phyloP scores from a whole-genome alignment of 2,888 invertebrate genomes.

The Adelphocoris suturalis region DNA sequence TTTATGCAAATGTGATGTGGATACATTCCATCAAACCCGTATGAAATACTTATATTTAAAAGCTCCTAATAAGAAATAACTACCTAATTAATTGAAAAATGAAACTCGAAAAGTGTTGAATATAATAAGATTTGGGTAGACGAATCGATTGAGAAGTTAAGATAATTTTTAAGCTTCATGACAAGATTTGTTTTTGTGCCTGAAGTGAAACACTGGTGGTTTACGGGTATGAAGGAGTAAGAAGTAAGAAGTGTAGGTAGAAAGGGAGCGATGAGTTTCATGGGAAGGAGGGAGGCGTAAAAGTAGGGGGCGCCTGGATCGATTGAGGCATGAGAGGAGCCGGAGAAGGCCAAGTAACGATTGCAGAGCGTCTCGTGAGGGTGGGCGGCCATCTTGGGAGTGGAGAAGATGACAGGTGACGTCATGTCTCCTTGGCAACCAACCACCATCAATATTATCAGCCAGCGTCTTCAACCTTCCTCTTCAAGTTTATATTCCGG shows the following conservation, averaged over 20 bases:
- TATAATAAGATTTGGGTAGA: too few relatives aligned
- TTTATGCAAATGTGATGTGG: too few relatives aligned
- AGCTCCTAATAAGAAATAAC: too few relatives aligned
- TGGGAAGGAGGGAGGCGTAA: constrained; percentile 17
- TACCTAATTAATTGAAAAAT: too few relatives aligned
- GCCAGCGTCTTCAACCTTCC: constrained; percentile 71
- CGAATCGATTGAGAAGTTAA: too few relatives aligned
- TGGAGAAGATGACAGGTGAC: constrained; percentile 75
- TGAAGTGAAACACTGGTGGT: background rate
- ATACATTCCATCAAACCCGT: too few relatives aligned
- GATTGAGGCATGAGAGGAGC: constrained; percentile 57
- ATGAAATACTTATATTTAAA: too few relatives aligned
- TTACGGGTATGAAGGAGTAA: background rate
- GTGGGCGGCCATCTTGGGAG: constrained; percentile 72
- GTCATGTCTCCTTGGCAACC: constrained; percentile 74
- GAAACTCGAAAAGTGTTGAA: too few relatives aligned
- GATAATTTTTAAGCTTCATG: too few relatives aligned
- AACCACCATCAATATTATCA: constrained; percentile 72
- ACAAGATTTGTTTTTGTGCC: background rate
- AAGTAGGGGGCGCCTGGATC: constrained; percentile 58
- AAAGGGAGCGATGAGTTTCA: constrained; percentile 9
- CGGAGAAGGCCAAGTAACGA: constrained; percentile 71
- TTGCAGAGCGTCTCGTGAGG: constrained; percentile 71
- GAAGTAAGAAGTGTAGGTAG: background rate
- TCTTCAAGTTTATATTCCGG: constrained; percentile 66